Percentiles rank a stretch among this genome's conserved stretches.
phyloP scores from a whole-genome alignment of 1,140 invertebrate genomes.

The Pogonomyrmex barbatus region DNA sequence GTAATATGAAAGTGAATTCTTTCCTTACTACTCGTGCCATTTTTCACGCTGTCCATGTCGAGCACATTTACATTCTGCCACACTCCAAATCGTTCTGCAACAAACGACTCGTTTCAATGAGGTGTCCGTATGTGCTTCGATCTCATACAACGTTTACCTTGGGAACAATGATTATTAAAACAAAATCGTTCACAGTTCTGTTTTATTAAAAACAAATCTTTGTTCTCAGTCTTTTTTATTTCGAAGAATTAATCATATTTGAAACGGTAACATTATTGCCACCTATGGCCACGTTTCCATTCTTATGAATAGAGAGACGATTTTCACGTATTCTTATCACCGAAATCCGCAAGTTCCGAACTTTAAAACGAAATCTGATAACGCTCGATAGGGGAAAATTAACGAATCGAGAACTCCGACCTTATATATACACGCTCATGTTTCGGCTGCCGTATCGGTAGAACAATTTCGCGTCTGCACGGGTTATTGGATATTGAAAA shows the following conservation, averaged over 20 bases:
- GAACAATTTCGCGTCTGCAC: slow-evolving; percentile 59
- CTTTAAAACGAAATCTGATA: slow-evolving; percentile 13
- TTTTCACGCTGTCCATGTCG: slow-evolving; percentile 65
- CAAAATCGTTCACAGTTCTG: background rate
- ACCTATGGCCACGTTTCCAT: background rate
- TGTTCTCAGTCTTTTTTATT: background rate
- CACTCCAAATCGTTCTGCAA: slow-evolving; percentile 76
- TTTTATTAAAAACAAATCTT: slow-evolving; percentile 5
- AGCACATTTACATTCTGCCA: slow-evolving; percentile 77
- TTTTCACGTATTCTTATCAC: background rate
- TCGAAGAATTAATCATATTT: background rate
- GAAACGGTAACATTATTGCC: background rate
- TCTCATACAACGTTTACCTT: background rate
- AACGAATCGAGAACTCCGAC: background rate
- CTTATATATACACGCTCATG: background rate
- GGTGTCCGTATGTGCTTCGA: background rate
- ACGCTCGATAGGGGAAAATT: slow-evolving; percentile 11
- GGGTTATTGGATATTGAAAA: slow-evolving; percentile 71
- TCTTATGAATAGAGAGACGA: background rate
- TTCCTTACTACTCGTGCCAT: slow-evolving; percentile 34
- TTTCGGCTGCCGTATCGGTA: slow-evolving; percentile 16
- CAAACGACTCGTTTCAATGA: slow-evolving; percentile 38
- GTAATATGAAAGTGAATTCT: slow-evolving; percentile 77
- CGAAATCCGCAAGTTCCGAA: background rate
- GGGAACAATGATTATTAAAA: background rate